Conservation (phyloP, 2,797 vertebrate species). For the Coilia nasus region DNA sequence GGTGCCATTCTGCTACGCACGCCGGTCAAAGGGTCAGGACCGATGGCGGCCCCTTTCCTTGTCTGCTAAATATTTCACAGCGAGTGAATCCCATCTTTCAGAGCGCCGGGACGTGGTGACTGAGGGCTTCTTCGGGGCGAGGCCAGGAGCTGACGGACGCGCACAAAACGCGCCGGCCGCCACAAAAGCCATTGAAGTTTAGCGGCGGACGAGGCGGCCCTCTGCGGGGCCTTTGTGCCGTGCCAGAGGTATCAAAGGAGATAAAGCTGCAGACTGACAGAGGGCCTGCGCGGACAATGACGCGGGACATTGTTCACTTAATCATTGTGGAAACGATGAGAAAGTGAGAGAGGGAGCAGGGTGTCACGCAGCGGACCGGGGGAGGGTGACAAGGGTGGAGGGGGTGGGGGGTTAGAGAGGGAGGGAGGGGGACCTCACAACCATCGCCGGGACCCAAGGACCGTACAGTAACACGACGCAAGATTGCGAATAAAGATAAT, state of each 20-base stretch:
- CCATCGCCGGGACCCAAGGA: constrained; percentile 81
- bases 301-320: constrained; percentile 92
- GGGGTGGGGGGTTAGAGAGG: constrained; percentile 36
- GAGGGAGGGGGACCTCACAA: constrained; percentile 65
- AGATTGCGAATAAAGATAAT: constrained; percentile 94
- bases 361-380: constrained; percentile 60
- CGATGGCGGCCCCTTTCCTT: constrained; percentile 74
- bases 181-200: constrained; percentile 88
- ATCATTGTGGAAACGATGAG: constrained; percentile 83
- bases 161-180: constrained; percentile 87
- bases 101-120: constrained; percentile 81
- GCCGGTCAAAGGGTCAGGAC: constrained; percentile 87
- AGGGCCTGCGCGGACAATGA: constrained; percentile 87
- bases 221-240: constrained; percentile 90
- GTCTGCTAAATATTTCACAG: constrained; percentile 87
- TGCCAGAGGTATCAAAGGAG: constrained; percentile 87
- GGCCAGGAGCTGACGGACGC: constrained; percentile 91
- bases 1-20: constrained; percentile 38
- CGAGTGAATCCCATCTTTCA: constrained; percentile 86
- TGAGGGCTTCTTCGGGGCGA: constrained; percentile 92
- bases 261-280: constrained; percentile 89
- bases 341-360: constrained; percentile 74
- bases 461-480: constrained; percentile 94
- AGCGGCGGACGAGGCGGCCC: constrained; percentile 88
- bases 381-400: not conserved